phyloP scores from a whole-genome alignment of 2,113 vertebrate species.

The Psilopsiagon aymara region DNA sequence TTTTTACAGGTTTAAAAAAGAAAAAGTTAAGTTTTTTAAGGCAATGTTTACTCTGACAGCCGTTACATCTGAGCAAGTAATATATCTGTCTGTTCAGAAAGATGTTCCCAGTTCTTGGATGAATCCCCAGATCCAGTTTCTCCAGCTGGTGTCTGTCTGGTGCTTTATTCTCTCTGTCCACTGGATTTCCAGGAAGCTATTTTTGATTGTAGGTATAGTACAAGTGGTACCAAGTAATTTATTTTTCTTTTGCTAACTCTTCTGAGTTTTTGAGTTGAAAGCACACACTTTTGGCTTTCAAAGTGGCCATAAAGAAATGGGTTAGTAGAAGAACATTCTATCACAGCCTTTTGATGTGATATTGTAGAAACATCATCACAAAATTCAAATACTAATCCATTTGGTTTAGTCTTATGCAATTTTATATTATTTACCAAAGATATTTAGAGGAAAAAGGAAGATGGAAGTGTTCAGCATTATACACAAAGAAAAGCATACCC shows the following conservation, averaged over 20 bases:
- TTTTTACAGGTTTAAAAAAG: neutral
- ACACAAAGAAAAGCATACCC: neutral
- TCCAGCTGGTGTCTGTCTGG: slow-evolving; percentile 47
- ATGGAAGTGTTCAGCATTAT: neutral
- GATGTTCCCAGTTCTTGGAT: slow-evolving; percentile 54
- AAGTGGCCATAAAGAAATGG: neutral
- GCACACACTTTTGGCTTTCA: neutral
- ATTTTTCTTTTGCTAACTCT: neutral
- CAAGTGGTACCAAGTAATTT: neutral
- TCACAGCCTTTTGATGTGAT: neutral
- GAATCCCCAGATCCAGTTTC: slow-evolving; percentile 46
- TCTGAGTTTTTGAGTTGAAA: neutral
- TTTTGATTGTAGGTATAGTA: neutral
- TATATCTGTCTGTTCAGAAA: slow-evolving; percentile 33
- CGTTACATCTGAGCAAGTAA: slow-evolving; percentile 21
- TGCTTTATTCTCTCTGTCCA: slow-evolving; percentile 27
- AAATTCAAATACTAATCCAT: neutral
- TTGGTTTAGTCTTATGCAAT: neutral
- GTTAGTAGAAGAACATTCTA: neutral
- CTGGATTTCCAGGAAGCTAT: slow-evolving; percentile 15
- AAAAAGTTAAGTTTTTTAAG: neutral
- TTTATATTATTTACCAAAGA: neutral
- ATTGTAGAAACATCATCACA: neutral
- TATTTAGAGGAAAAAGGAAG: neutral
- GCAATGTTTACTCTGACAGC: slow-evolving; percentile 43